phyloP scores from a whole-genome alignment of 2,888 invertebrate species.

The Sarcophaga caerulescens region DNA sequence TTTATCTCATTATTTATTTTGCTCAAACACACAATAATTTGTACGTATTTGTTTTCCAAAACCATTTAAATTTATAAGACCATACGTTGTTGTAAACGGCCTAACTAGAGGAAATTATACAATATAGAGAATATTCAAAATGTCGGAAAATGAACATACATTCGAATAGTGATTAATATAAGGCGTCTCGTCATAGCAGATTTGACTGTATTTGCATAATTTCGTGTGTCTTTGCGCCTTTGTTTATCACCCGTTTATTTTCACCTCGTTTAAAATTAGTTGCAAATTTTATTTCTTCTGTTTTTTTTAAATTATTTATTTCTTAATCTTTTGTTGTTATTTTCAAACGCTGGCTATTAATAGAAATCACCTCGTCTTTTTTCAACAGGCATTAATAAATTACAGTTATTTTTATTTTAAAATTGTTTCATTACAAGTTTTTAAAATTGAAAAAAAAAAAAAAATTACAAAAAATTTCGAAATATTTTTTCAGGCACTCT shows the following conservation, averaged over 20 bases:
- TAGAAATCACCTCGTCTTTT: slow-evolving; percentile 18
- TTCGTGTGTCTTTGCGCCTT: background rate
- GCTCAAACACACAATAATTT: too few relatives aligned
- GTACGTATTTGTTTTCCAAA: too few relatives aligned
- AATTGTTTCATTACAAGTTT: too few relatives aligned
- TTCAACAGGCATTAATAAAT: background rate
- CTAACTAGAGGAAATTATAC: too few relatives aligned
- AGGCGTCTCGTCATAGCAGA: background rate
- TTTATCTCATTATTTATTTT: background rate
- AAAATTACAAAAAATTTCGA: too few relatives aligned
- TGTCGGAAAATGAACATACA: too few relatives aligned
- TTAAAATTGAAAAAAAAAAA: too few relatives aligned
- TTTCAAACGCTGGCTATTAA: slow-evolving; percentile 16
- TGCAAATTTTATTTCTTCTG: slow-evolving; percentile 3
- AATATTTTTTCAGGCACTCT: too few relatives aligned
- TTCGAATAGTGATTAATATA: background rate
- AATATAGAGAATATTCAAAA: too few relatives aligned
- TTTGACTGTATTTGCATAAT: slow-evolving; percentile 27
- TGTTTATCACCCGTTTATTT: slow-evolving; percentile 10
- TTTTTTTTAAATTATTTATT: background rate
- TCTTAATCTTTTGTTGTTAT: slow-evolving; percentile 8
- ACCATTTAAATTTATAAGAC: too few relatives aligned
- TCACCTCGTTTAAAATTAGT: slow-evolving; percentile 1
- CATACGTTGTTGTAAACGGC: too few relatives aligned
- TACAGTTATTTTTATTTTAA: too few relatives aligned